phyloP scores from a whole-genome alignment of 2,797 vertebrate genomes.

The Cuculus canorus region DNA sequence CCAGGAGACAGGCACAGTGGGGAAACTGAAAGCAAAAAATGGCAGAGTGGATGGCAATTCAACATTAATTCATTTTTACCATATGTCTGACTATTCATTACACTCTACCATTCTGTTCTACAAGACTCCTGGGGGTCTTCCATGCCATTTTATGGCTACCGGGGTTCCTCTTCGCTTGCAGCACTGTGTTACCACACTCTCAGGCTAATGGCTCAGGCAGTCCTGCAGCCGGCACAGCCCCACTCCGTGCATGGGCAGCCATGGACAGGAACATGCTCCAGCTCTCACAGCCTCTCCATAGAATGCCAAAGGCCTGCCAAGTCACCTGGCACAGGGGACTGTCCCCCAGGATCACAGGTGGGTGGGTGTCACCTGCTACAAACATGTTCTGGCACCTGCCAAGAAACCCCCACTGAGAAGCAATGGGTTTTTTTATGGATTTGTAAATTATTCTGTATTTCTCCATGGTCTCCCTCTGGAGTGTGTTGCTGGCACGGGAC shows the following conservation, averaged over 20 bases:
- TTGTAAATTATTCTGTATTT: conserved; percentile 51
- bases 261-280: fast-evolving
- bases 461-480: conserved; percentile 4
- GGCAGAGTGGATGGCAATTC: conserved; percentile 68
- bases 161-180: fast-evolving
- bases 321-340: background rate
- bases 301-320: background rate
- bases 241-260: fast-evolving
- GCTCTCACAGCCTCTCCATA: background rate
- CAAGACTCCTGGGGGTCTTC: conserved; percentile 66
- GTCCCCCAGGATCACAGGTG: fast-evolving
- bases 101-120: conserved; percentile 65
- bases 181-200: fast-evolving
- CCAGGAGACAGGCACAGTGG: conserved; percentile 65
- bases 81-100: conserved; percentile 73
- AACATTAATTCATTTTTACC: conserved; percentile 72
- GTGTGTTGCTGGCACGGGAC: background rate
- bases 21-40: conserved; percentile 72
- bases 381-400: background rate
- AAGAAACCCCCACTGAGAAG: background rate
- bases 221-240: background rate
- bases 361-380: conserved; percentile 3
- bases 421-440: background rate
- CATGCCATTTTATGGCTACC: conserved; percentile 38
- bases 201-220: background rate